Conservation (phyloP, 2,888 invertebrate genomes). For the Oscheius onirici region DNA sequence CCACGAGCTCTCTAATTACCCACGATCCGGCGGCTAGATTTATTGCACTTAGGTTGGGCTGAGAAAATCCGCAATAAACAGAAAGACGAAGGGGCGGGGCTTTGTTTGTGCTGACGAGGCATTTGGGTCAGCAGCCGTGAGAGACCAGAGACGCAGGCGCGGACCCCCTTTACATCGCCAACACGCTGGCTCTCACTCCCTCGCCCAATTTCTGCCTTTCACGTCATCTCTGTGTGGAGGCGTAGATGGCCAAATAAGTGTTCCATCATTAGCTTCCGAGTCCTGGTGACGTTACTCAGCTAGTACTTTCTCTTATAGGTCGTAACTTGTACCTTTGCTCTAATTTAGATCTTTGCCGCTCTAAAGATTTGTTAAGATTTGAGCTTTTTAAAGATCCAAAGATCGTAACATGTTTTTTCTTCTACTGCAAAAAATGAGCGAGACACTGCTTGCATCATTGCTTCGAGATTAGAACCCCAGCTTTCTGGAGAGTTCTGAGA, state of each 20-base stretch:
- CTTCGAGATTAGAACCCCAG: too few relatives aligned
- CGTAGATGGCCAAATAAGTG: slow-evolving; percentile 5
- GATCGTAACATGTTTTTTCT: too few relatives aligned
- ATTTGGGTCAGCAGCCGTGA: slow-evolving; percentile 23
- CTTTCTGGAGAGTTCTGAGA: too few relatives aligned
- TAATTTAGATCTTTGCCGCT: too few relatives aligned
- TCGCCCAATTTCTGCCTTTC: not conserved
- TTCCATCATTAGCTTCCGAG: not conserved
- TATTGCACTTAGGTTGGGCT: too few relatives aligned
- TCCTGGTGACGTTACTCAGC: not conserved
- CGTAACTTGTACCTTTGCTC: too few relatives aligned
- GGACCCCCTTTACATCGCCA: slow-evolving; percentile 9
- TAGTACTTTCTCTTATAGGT: not conserved
- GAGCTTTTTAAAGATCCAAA: too few relatives aligned
- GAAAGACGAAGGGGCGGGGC: slow-evolving; percentile 9
- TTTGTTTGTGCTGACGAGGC: slow-evolving; percentile 1
- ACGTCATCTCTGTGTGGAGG: slow-evolving; percentile 22
- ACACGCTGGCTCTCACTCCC: slow-evolving; percentile 9
- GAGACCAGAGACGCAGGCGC: slow-evolving; percentile 23
- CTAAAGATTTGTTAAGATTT: too few relatives aligned
- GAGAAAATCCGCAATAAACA: slow-evolving; percentile 18
- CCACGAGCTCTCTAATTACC: too few relatives aligned
- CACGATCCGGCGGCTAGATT: too few relatives aligned
- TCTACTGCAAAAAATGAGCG: too few relatives aligned
- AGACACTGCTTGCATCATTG: too few relatives aligned